Evolutionary conservation across 2,797 vertebrate genomes (phyloP), one percentile per base, ranked within the genome.

Genomic region (Galago senegalensis): DNA sequence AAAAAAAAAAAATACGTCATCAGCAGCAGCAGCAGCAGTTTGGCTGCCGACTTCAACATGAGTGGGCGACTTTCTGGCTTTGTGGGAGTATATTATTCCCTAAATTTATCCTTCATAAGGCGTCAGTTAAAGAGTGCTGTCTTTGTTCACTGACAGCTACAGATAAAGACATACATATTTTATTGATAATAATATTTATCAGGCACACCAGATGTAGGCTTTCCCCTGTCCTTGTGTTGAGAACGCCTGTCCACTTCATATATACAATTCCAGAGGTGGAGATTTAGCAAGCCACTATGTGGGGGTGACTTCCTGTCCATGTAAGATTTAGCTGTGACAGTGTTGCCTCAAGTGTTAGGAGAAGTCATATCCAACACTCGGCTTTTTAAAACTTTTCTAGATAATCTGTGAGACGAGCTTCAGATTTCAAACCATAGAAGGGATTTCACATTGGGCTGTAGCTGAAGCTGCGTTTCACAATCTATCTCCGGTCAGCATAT

Each of bases 351-450:
- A 61, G 63, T 65, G 25, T 73, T 65, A 95, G 61, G 63, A 63
- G 63, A 85, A 49, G 31, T 82, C 63, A 91, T 3, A 23, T 69
- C 37, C 61, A 60, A 40, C 37, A 34, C 53, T 70, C 0, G 34
- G 34, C 34, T 69, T 65, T 94, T 89, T 92, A n/a, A 53, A 81
- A 13, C 43, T 86, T 67, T 65, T 43, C 53, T 34, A 90, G 29
- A 8, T 31, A 69, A 53, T 43, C 73, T 79, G 9, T 88, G 87
- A 82, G 88, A 73, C 91, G 40, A 91, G 40, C 77, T 97, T 95
- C 43, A 79, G 56, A 70, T 96, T 81, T 85, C 69, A 93, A 65
- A 88, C 49, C 73, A 31, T 72, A 61, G 18, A n/a, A n/a, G n/a
- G n/a, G n/a, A 89, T 91, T 79, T 92, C 27, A 72, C 18, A 27